Percentiles rank a stretch among this genome's conserved stretches.
These are phyloP conservation scores for Anseranas semipalmata DNA, from an alignment of 2,113 vertebrate genomes.

Conservation along the genomic window DNA sequence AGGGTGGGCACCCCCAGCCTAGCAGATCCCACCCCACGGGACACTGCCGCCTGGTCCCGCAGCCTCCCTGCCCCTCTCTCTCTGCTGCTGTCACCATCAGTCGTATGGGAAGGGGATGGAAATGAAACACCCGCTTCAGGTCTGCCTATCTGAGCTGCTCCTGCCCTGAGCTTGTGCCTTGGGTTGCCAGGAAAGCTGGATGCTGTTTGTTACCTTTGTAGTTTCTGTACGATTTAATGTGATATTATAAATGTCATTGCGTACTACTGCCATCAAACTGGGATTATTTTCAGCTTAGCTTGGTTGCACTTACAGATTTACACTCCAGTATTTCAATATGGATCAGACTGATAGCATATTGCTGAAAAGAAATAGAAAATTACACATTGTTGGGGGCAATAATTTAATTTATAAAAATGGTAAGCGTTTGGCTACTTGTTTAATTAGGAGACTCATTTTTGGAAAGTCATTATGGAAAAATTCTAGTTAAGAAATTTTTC, in stretches of 20 bases:
- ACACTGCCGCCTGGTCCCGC: neutral
- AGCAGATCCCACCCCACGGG: neutral
- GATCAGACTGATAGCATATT: neutral
- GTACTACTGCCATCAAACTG: neutral
- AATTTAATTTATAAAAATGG: neutral
- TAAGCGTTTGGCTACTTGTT: neutral
- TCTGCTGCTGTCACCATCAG: neutral
- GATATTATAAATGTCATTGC: neutral
- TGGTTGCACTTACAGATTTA: neutral
- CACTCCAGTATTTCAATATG: neutral
- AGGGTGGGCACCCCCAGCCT: accelerated
- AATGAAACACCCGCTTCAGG: neutral
- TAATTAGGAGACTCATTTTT: neutral
- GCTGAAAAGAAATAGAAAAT: neutral
- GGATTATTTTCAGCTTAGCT: neutral
- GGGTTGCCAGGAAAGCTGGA: neutral
- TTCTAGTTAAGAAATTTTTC: neutral
- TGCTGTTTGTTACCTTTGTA: neutral
- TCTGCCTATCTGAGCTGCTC: neutral
- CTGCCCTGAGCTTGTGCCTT: neutral
- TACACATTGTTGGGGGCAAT: neutral
- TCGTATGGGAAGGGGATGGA: neutral
- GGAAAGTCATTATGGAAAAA: neutral
- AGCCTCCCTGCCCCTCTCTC: neutral
- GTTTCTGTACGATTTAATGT: neutral